Evolutionary conservation across 35 echinoderm and acorn worm genomes (phyloP), one percentile per base, ranked within the genome.

Genomic region (Ophiothrix spiculata): DNA sequence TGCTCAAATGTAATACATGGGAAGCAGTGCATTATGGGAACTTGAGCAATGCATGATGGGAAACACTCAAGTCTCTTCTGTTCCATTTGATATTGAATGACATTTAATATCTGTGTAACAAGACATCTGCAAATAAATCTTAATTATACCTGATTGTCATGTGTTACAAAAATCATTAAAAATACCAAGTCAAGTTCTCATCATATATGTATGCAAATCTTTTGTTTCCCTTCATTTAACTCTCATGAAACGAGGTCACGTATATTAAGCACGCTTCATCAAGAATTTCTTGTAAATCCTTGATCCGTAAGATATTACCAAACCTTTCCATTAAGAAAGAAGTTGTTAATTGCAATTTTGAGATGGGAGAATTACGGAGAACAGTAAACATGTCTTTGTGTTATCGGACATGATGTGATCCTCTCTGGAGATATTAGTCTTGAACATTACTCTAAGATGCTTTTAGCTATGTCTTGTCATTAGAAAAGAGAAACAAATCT

Each of bases 201-300:
- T 25, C 60, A 69, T 10, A 25, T 28, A n/a, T 12, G 60, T 28
- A 15, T 28, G 29, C 60, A 12, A 2, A 25, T 15, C 6, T 69
- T 69, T 69, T 69, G 60, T 69, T 69, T 69, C 23, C 23, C 60
- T 69, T 69, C 4, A 69, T 69, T 69, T 69, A 28, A n/a, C n/a
- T 69, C 29, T 69, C 60, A 69, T n/a, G 60, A 69, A 69, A 69
- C 60, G 60, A n/a, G 60, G 60, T 69, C 60, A 28, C 29, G 60
- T 28, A 12, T n/a, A 69, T 69, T 69, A 69, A 15, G 6, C 4
- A 69, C 23, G 60, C 60, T 25, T 69, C 60, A 69, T 69, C 60
- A 69, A 25, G 60, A 25, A 69, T 69, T 69, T 69, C 60, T 69
- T 4, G 17, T 69, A 2, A 28, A n/a, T 15, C 25, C 23, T n/a